Evolutionary conservation across 2,888 invertebrate species (phyloP), one percentile per base, ranked within the genome.

Genomic region (Caenorhabditis virilis): DNA sequence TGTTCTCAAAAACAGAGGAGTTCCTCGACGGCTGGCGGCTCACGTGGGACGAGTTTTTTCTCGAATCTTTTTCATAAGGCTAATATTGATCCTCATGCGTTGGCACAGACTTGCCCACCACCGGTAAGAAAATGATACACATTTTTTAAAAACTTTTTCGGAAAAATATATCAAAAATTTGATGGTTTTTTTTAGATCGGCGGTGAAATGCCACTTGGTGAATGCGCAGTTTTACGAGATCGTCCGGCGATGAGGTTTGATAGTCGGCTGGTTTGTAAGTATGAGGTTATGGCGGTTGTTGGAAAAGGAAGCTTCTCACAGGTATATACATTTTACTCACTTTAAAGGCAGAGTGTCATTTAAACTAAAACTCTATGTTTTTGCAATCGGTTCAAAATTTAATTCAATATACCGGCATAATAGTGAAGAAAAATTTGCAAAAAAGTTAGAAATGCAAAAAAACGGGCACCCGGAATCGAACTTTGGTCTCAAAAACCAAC

Each of bases 291-390:
- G 25, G 67, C 79, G 5, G 78, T 82, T 6, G 72, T 81, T 51
- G 81, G 81, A 20, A 81, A 81, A 33, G 81, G 81, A 18, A 73
- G 73, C n/a, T 81, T 81, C 57, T 79, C 79, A 26, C 82, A 82
- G 71, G 76, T 75, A 30, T 30, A 30, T 30, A 30, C 13, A 30
- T 30, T 9, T 9, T n/a, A n/a, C n/a, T n/a, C n/a, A n/a, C n/a
- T n/a, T n/a, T n/a, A n/a, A n/a, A n/a, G n/a, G n/a, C n/a, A n/a
- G n/a, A n/a, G n/a, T n/a, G n/a, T n/a, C n/a, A n/a, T n/a, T n/a
- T n/a, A n/a, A n/a, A n/a, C n/a, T n/a, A n/a, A n/a, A n/a, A n/a
- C n/a, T n/a, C n/a, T n/a, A n/a, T n/a, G n/a, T n/a, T n/a, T n/a
- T n/a, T n/a, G n/a, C n/a, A n/a, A n/a, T n/a, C n/a, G n/a, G n/a